These are phyloP conservation scores for Dynastes maya DNA, from an alignment of 2,888 invertebrate species.

Conservation along the genomic window DNA sequence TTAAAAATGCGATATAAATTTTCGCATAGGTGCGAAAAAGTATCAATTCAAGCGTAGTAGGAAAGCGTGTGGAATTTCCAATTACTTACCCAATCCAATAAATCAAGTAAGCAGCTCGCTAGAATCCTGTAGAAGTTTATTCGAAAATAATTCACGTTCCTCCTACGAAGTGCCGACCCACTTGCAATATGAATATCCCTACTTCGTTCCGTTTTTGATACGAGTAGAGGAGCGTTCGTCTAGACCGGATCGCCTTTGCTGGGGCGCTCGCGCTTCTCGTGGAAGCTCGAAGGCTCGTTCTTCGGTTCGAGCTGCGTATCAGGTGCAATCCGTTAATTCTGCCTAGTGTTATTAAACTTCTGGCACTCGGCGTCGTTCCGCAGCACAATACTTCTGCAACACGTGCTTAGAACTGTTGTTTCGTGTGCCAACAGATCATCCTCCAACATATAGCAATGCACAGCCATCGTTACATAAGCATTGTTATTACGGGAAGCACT, in stretches of 20 bases:
- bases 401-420: constrained; percentile 48
- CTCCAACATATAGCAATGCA: neutral
- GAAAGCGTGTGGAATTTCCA: neutral
- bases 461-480: neutral
- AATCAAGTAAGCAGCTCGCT: constrained; percentile 10
- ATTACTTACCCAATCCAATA: constrained; percentile 23
- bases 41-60: no score
- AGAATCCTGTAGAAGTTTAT: constrained; percentile 14
- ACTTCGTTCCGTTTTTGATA: constrained; percentile 16
- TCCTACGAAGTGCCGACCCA: neutral
- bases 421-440: constrained; percentile 36
- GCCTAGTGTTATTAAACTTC: constrained; percentile 44
- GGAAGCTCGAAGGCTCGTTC: constrained; percentile 12
- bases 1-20: no score
- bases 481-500: neutral
- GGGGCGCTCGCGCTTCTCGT: neutral
- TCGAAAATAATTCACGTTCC: constrained; percentile 33
- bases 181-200: constrained; percentile 14
- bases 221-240: constrained; percentile 1
- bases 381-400: constrained; percentile 9
- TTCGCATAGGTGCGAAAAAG: no score
- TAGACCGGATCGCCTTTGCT: neutral
- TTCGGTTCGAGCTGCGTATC: constrained; percentile 30
- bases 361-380: constrained; percentile 17
- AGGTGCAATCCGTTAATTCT: constrained; percentile 48